A percentile compares a stretch with the other conserved stretches of the same genome.
These are phyloP conservation scores for Vanessa cardui DNA, from an alignment of 2,888 invertebrate species.

Conservation along the genomic window DNA sequence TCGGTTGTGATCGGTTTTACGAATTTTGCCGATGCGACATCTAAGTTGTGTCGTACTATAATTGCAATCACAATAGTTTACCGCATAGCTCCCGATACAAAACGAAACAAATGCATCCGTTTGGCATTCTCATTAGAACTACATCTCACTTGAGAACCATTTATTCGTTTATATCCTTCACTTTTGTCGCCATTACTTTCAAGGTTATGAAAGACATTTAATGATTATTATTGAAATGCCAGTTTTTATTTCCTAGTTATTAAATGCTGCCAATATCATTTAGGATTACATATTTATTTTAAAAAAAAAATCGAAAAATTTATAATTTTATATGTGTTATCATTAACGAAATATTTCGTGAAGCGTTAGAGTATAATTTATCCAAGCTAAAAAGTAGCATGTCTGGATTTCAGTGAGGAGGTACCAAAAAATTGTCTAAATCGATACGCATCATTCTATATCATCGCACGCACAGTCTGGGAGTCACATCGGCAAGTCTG, in stretches of 20 bases:
- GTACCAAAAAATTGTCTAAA: slow-evolving; percentile 1
- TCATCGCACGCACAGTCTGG: not conserved
- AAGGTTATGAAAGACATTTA: no score
- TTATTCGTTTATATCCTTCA: no score
- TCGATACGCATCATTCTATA: not conserved
- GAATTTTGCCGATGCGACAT: no score
- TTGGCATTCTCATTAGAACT: no score
- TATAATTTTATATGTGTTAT: not conserved
- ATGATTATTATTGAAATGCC: not conserved
- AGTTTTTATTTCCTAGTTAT: not conserved
- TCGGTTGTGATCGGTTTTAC: no score
- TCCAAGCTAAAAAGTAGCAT: not conserved
- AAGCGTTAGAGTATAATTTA: not conserved
- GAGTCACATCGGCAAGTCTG: slow-evolving; percentile 40
- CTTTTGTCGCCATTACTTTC: no score
- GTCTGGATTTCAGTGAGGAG: not conserved
- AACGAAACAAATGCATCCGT: no score
- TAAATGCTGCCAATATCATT: slow-evolving; percentile 2
- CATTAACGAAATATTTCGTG: slow-evolving; percentile 1
- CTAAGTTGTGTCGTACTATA: no score
- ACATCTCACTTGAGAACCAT: no score
- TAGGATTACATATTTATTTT: not conserved
- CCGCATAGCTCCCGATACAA: no score
- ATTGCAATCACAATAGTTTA: not conserved
- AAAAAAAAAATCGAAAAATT: not conserved